These are phyloP conservation scores for Pachymerium ferrugineum DNA, from an alignment of 2,888 invertebrate genomes.

Conservation along the genomic window DNA sequence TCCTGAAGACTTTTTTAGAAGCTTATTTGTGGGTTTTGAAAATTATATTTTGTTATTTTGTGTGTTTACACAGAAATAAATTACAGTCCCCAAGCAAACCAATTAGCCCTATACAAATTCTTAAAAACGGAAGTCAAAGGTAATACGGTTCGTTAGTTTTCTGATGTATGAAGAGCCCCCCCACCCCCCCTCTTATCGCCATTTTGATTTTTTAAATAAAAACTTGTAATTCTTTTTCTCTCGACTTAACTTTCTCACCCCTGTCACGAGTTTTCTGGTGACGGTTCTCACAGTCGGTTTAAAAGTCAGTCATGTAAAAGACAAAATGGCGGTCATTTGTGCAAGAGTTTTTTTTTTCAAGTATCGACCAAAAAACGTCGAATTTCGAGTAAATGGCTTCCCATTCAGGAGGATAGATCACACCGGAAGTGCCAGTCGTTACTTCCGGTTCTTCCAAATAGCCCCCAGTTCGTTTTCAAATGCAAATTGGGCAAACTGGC, in stretches of 20 bases:
- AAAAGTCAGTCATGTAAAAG: not conserved
- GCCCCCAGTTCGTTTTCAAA: not conserved
- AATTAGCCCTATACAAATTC: conserved; percentile 17
- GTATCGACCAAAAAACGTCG: conserved; percentile 17
- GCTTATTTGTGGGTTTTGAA: conserved; percentile 3
- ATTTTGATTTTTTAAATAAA: not conserved
- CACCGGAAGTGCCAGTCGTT: conserved; percentile 15
- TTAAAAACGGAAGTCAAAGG: not conserved
- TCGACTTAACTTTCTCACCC: too few relatives aligned
- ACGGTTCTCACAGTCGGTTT: too few relatives aligned
- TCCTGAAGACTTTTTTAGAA: not conserved
- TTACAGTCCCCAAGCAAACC: conserved; percentile 10
- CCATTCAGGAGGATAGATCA: conserved; percentile 8
- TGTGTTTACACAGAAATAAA: conserved; percentile 17
- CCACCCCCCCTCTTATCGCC: not conserved
- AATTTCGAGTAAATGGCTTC: not conserved
- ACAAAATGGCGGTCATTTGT: not conserved
- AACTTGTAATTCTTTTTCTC: too few relatives aligned
- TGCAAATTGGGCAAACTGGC: conserved; percentile 9
- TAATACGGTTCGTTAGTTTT: conserved; percentile 19
- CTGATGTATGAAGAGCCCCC: not conserved
- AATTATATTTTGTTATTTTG: conserved; percentile 27
- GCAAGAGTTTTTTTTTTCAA: not conserved
- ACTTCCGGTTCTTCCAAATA: conserved; percentile 12
- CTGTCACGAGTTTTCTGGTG: too few relatives aligned